Evolutionary conservation across 2,113 vertebrate species (phyloP), one percentile per base, ranked within the genome.

Genomic region (Climacteris rufus): DNA sequence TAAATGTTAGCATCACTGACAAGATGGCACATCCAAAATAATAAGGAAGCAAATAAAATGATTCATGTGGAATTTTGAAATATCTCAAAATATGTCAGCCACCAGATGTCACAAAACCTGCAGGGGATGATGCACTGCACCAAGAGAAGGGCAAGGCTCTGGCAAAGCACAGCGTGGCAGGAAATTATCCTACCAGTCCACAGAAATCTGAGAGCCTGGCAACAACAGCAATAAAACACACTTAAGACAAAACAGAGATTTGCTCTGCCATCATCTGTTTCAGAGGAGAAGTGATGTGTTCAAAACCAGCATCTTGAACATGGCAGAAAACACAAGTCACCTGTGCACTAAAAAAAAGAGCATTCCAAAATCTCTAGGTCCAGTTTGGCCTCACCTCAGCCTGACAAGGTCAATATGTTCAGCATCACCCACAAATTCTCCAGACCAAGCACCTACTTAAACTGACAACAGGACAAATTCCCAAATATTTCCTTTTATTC

Each of bases 41-140:
- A 81, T 22, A 87, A 78, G 40, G 83, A 90, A 93, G 85, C 90
- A 96, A 96, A 95, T 88, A 92, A 95, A 95, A 75, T 94, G 88
- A 95, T 93, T 96, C 94, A 93, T 87, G 83, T 68, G 72, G 90
- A 96, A 96, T 96, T 95, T 72, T 93, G 83, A 94, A 92, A 89
- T 83, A 53, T 90, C 76, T 82, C 94, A 89, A 96, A 96, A 92
- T 86, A 83, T 92, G 83, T 78, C 94, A 97, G 83, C 79, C 88
- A 87, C 79, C 96, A 96, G 94, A 97, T 96, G 96, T 93, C 94
- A 86, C 77, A 83, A 93, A 96, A 90, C 93, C 93, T 90, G 93
- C 83, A 78, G 87, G 90, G 18, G 82, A 83, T 93, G 96, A 92
- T 60, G 80, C 68, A 63, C 39, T 81, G 60, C 75, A 90, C 84